Evolutionary conservation across 2,113 vertebrate genomes (phyloP), one percentile per base, ranked within the genome.

Genomic region (Onychorhynchus coronatus): DNA sequence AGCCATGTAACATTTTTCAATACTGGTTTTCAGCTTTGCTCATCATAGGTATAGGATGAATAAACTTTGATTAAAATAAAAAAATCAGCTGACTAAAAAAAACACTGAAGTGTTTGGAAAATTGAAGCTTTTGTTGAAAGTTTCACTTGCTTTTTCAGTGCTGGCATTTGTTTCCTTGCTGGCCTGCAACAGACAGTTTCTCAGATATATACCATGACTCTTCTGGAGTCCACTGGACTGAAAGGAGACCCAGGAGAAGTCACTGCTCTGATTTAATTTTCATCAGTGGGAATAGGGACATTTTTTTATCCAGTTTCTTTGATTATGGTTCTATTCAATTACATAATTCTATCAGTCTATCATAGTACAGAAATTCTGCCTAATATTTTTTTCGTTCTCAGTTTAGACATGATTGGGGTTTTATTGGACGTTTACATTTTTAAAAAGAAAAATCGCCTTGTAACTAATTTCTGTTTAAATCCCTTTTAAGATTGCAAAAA

Each of bases 31-130:
- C 27, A 31, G 16, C 17, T 63, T 59, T 53, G 16, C 6, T 82
- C 4, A 30, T 70, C 20, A n/a, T 5, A 21, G 6, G 14, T 42
- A 7, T 27, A 42, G 63, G 13, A 41, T 31, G 11, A 75, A 44
- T 21, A 59, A 61, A 44, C 18, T 25, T 63, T 47, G 16, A 18
- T 21, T 67, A 11, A 11, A 71, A n/a, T n/a, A 46, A 44, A 15
- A 24, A 37, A 19, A 19, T 37, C 33, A 76, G 5, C 14, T 70
- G 8, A 72, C 17, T 33, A 56, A 82, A 35, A n/a, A n/a, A n/a
- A n/a, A n/a, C n/a, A 47, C 14, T 19, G 2, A 4, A 11, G 9
- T 42, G 12, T 52, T 46, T 0, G 0, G 70, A 5, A 33, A 88
- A 88, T 42, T 25, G 0, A 76, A 84, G 6, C 41, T 7, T 80